Base-by-base conservation (phyloP, 2,797 vertebrate genomes). In the Siniperca undulata region DNA sequence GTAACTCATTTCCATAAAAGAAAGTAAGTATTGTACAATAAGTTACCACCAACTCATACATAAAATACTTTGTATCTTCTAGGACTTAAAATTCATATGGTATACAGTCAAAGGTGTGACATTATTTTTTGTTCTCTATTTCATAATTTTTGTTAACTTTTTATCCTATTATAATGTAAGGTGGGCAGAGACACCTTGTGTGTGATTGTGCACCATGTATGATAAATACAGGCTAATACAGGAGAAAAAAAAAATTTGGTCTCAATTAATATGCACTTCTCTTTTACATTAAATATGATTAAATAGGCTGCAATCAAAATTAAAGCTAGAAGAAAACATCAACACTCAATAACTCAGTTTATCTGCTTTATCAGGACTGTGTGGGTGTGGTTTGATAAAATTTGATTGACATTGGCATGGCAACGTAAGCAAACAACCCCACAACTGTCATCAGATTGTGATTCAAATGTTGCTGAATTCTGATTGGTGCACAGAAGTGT, bases 1-100 rank as follows among this genome's bases (percentile, higher is more conserved):
- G 55, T 36, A 17, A 74, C 72, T 78, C 2, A 79, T 86, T 87
- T 86, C 44, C 67, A 72, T 77, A 55, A 77, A 82, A 76, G 46
- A 77, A 68, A 74, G 56, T 59, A 12, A 74, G 30, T 71, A 56
- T 46, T 65, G 24, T 61, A 22, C 11, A 20, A 46, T 19, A 12
- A 77, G 16, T 71, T 34, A 52, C 27, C 65, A 1, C 62, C 38
- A 58, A 52, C 66, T 68, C 71, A 14, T 60, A 55, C 19, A 46
- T 73, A 7, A 71, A 74, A 55, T 48, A 46, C n/a, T 46, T 68
- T 14, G 6, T 10, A 13, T 48, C 52, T 44, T 64, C 5, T 10
- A 20, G 46, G 4, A 60, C 30, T 27, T 22, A 10, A 61, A 66
- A 64, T 52, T 56, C n/a, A 8, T 36, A 62, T 65, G 13, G 44